Evolutionary conservation across 2,888 invertebrate genomes (phyloP), one percentile per base, ranked within the genome.

Genomic region (Glyphotaelius pellucidus): DNA sequence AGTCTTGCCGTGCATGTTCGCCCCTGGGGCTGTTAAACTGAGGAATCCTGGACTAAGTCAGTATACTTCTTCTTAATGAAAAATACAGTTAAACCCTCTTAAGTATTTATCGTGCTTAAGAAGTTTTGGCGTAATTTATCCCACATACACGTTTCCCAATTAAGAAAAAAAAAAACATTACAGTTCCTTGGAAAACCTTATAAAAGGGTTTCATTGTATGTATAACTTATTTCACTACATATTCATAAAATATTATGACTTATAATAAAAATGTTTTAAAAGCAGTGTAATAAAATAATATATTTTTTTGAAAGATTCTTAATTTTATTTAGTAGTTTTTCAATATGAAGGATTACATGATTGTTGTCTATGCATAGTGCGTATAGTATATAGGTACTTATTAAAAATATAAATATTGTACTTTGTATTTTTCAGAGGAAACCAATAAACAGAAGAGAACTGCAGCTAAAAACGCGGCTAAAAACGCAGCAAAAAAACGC

Each of bases 1-100:
- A 30, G 52, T 92, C 4, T 90, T 93, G 91, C 93, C 93, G 11
- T 93, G 92, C 80, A 93, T 93, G 93, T 93, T 93, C 52, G 86
- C 90, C 52, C 91, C 92, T 2, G 88, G 52, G 4, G 91, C 86
- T 30, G 90, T 86, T 47, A 92, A 87, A 52, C 84, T 83, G 30
- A 85, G 25, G 25, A 83, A 83, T 35, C 35, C 31, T 35, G 35
- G 19, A 35, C 32, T 35, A 83, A 35, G 83, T 83, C 3, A 32
- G 32, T 15, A 32, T 35, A 83, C 25, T 83, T 83, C 35, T 83
- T 32, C 32, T 31, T 83, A 32, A 83, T n/a, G 25, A 52, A 19
- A 19, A 5, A 52, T 25, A 19, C 52, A 52, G 52, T 52, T 19
- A 52, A 52, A 52, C 19, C 52, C 47, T 47, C 47, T 47, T 47